Conservation (phyloP, 2,113 vertebrate genomes). For the Callaeas wilsoni region DNA sequence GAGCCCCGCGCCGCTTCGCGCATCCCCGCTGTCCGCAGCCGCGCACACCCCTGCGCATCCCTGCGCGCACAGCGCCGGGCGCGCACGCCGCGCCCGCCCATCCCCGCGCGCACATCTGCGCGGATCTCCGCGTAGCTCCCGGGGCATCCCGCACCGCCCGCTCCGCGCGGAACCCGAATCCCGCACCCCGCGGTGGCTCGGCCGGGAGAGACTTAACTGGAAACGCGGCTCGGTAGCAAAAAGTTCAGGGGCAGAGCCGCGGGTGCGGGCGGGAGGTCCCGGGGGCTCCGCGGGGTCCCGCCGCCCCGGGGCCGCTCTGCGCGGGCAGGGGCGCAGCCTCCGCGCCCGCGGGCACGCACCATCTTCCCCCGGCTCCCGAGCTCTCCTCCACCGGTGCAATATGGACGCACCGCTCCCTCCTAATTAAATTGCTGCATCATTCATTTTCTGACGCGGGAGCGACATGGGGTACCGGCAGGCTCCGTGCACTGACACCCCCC, state of each 20-base stretch:
- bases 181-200: background rate
- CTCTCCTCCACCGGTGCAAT: background rate
- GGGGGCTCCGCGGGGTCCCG: background rate
- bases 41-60: background rate
- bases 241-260: background rate
- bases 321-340: background rate
- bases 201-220: slow-evolving; percentile 4
- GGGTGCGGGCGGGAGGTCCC: background rate
- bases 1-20: background rate
- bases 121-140: background rate
- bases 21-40: background rate
- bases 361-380: background rate
- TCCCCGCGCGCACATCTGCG: background rate
- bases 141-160: background rate
- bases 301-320: background rate
- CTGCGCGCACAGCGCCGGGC: background rate
- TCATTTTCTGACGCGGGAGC: slow-evolving; percentile 18
- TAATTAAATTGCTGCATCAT: slow-evolving; percentile 46
- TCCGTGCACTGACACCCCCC: background rate
- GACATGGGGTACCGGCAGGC: background rate
- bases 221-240: background rate
- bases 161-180: background rate
- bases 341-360: background rate
- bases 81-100: background rate
- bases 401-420: background rate